Evolutionary conservation across 2,113 vertebrate species (phyloP).

Genomic region (Sapajus apella): DNA sequence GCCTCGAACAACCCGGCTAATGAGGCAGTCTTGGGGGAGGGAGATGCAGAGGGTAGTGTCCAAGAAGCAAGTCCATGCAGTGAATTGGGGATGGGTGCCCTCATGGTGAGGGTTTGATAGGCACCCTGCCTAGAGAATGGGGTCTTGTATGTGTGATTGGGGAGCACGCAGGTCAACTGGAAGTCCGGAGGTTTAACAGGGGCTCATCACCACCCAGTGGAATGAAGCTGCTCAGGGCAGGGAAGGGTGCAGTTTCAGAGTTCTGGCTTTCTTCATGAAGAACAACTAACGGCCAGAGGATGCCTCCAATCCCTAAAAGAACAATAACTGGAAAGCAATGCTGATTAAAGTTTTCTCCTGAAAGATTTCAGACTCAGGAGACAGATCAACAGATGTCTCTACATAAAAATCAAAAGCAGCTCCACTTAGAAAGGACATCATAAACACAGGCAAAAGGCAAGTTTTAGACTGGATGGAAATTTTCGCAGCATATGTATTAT

Average conservation of each 20-base stretch:
- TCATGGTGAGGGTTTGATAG: not conserved
- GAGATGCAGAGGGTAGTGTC: not conserved
- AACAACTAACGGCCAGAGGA: not conserved
- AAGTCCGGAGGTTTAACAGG: not conserved
- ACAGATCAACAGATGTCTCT: not conserved
- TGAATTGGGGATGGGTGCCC: too few relatives aligned
- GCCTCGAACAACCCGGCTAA: conserved; percentile 30
- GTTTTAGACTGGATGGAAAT: not conserved
- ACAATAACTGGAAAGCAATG: not conserved
- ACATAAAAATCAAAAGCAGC: not conserved
- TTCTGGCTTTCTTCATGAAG: not conserved
- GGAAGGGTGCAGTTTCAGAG: not conserved
- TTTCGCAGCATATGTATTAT: not conserved
- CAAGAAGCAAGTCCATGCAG: accelerated
- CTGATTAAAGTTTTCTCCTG: not conserved
- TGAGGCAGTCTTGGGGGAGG: not conserved
- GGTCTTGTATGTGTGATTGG: not conserved
- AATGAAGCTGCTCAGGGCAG: not conserved
- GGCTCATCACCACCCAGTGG: not conserved
- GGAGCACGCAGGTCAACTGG: not conserved
- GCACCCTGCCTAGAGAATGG: not conserved
- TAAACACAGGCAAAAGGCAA: not conserved
- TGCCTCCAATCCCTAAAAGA: not conserved
- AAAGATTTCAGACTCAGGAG: not conserved
- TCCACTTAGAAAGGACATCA: not conserved